Evolutionary conservation across 2,113 vertebrate species (phyloP).

Genomic region (Neopipo cinnamomea): DNA sequence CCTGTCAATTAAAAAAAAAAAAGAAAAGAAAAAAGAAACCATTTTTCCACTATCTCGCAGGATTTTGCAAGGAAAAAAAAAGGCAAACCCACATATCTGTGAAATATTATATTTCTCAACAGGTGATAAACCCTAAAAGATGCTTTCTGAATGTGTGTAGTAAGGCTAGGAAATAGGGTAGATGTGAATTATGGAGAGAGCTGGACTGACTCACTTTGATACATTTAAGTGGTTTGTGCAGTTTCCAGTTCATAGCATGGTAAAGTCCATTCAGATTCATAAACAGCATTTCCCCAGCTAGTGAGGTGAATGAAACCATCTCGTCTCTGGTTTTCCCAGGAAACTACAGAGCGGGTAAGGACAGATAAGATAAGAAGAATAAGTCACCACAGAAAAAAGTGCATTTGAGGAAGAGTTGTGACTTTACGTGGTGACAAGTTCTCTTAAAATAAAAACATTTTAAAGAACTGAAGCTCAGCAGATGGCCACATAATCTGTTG

Average conservation of each 20-base stretch:
- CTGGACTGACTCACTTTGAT: background rate
- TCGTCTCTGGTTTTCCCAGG: background rate
- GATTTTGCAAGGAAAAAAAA: background rate
- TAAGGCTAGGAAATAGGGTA: background rate
- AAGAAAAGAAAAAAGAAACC: background rate
- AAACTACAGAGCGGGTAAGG: background rate
- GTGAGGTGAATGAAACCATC: background rate
- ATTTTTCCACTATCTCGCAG: background rate
- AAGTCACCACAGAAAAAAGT: background rate
- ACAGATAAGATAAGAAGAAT: background rate
- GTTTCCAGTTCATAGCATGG: background rate
- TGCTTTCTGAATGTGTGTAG: background rate
- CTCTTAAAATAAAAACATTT: constrained; percentile 15
- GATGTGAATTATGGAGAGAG: background rate
- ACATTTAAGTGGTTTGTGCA: background rate
- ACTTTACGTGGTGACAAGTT: background rate
- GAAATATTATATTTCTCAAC: background rate
- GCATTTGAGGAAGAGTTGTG: background rate
- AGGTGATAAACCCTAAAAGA: background rate
- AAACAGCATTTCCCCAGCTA: background rate
- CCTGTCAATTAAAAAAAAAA: background rate
- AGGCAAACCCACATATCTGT: background rate
- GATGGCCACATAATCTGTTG: background rate
- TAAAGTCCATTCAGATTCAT: background rate
- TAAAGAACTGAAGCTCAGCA: background rate